Percentiles rank a stretch among this genome's conserved stretches.
phyloP scores from a whole-genome alignment of 2,888 invertebrate genomes.

The Silvanus unidentatus region DNA sequence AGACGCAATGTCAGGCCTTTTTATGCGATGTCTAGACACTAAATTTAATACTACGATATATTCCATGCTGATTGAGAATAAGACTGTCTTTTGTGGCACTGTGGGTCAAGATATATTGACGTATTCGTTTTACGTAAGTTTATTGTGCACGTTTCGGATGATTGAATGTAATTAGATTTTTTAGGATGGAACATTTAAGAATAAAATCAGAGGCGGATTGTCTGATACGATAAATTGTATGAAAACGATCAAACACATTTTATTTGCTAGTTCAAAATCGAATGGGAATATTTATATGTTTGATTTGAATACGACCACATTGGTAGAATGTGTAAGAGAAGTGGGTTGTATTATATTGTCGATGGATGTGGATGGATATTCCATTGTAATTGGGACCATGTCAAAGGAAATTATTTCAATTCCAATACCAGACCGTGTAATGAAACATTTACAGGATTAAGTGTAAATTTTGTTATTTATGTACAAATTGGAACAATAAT shows the following conservation, averaged over 20 bases:
- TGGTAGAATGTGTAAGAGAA: slow-evolving; percentile 62
- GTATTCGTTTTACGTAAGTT: slow-evolving; percentile 71
- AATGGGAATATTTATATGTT: slow-evolving; percentile 70
- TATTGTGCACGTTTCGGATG: too few species aligned
- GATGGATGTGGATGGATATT: slow-evolving; percentile 59
- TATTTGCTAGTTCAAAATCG: slow-evolving; percentile 65
- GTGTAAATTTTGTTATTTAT: background rate
- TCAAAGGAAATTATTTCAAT: slow-evolving; percentile 23
- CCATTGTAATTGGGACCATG: slow-evolving; percentile 47
- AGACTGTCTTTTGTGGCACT: slow-evolving; percentile 71
- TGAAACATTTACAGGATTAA: slow-evolving; percentile 8
- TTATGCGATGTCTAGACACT: slow-evolving; percentile 56
- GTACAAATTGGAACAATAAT: background rate
- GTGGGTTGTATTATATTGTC: slow-evolving; percentile 67
- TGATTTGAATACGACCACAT: slow-evolving; percentile 51
- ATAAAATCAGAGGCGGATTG: slow-evolving; percentile 29
- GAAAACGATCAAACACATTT: slow-evolving; percentile 56
- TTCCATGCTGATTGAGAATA: slow-evolving; percentile 48
- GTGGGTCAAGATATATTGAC: slow-evolving; percentile 65
- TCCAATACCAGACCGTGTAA: slow-evolving; percentile 22
- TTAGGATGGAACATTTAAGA: slow-evolving; percentile 59
- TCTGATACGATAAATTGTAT: slow-evolving; percentile 66
- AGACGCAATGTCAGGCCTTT: slow-evolving; percentile 65
- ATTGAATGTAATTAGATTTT: slow-evolving; percentile 9
- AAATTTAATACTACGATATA: too few species aligned